Conservation (phyloP, 2,888 invertebrate species). For the Physocephala rufipes region DNA sequence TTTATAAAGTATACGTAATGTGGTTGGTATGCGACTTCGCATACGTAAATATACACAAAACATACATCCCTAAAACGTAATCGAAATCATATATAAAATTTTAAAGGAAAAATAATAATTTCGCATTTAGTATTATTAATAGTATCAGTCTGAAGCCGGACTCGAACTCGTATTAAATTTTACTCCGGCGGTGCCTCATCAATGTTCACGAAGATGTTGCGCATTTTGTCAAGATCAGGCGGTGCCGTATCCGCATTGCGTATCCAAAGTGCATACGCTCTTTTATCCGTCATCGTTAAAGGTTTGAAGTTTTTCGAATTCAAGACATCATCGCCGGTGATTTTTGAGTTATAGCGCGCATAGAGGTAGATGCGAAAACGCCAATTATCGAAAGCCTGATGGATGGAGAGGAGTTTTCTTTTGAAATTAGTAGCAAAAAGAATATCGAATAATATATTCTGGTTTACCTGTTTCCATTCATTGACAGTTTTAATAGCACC, state of each 20-base stretch:
- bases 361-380: conserved; percentile 60
- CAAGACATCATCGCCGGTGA: conserved; percentile 57
- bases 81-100: too few relatives aligned
- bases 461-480: conserved; percentile 55
- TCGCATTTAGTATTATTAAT: too few relatives aligned
- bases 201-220: conserved; percentile 60
- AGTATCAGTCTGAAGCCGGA: too few relatives aligned
- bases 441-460: background rate
- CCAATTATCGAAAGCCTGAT: conserved; percentile 60
- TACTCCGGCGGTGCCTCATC: conserved; percentile 57
- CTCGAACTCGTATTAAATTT: background rate
- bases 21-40: too few relatives aligned
- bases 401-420: background rate
- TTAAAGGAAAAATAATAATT: too few relatives aligned
- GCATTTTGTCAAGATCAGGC: conserved; percentile 60
- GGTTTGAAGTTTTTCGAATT: conserved; percentile 61
- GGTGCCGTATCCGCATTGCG: conserved; percentile 61
- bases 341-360: conserved; percentile 60
- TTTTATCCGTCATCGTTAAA: conserved; percentile 59
- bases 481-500: conserved; percentile 59
- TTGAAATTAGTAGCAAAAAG: background rate
- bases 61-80: too few relatives aligned
- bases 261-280: conserved; percentile 61
- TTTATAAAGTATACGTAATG: too few relatives aligned
- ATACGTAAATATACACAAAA: too few relatives aligned